Evolutionary conservation across 2,113 vertebrate genomes (phyloP), one percentile per base, ranked within the genome.

Genomic region (Oreochromis niloticus): DNA sequence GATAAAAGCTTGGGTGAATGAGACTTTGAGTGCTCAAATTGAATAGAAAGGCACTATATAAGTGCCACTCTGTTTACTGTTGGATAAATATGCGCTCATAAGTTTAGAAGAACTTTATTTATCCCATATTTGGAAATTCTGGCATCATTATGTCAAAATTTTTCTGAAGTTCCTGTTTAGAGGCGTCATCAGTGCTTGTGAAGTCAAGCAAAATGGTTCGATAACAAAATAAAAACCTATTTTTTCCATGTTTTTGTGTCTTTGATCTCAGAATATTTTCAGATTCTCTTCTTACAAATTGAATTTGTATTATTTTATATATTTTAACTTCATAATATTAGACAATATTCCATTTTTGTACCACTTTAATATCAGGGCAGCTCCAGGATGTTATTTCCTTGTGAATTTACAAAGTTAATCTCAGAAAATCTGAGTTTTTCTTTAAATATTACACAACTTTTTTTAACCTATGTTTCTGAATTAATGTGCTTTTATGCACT

Each of bases 61-160:
- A 68, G 6, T 41, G 11, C 34, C 63, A 68, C 34, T 22, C 19
- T 22, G 3, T 41, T 68, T 13, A 73, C 22, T 0, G 41, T 73
- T 46, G 39, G 14, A 73, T 27, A 66, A 66, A 66, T 73, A 0
- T 27, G 39, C 1, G 1, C 13, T 46, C 22, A 5, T 66, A 0
- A 46, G 8, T 16, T 73, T 16, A 4, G 41, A 73, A 73, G 41
- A 46, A 46, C 39, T 73, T 73, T 46, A 73, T 46, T 46, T 27
- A 73, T 73, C 68, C 22, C 13, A 73, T 73, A 73, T 73, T 73
- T 27, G 22, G 22, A 46, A 11, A 17, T 46, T 73, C 68, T 73
- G 41, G 41, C 5, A 46, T 73, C 9, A 73, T 46, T 24, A 17
- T 73, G 68, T 10, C 41, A 73, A n/a, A 9, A 6, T 46, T 0